Percentiles rank a stretch among this genome's conserved stretches.
Evolutionary conservation across 2,797 vertebrate species (phyloP).

Genomic region (Podargus strigoides): DNA sequence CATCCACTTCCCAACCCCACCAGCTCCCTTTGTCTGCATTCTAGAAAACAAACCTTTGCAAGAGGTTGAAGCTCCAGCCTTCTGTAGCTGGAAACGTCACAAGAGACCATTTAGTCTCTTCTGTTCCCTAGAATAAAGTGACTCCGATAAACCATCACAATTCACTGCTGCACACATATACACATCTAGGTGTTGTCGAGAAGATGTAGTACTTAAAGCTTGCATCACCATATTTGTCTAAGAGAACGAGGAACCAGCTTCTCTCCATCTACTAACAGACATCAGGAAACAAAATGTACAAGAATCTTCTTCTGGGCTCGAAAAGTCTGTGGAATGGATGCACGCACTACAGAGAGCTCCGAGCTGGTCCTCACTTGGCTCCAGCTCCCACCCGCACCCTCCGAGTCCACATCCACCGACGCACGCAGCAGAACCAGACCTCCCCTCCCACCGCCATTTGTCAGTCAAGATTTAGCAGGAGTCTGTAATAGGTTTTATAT

Average conservation of each 20-base stretch:
- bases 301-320: neutral
- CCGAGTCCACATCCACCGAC: fast-evolving
- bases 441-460: neutral
- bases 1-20: neutral
- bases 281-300: neutral
- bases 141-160: neutral
- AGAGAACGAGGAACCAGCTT: neutral
- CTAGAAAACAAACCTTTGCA: neutral
- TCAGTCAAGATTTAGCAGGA: neutral
- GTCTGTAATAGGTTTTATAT: conserved; percentile 13
- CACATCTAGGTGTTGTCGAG: neutral
- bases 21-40: neutral
- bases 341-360: fast-evolving
- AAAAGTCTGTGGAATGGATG: neutral
- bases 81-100: conserved; percentile 6
- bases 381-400: neutral
- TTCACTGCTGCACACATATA: neutral
- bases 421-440: neutral
- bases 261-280: neutral
- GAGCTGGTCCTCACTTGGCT: neutral
- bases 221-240: neutral
- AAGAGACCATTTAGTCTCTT: neutral
- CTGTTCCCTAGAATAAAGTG: neutral
- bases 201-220: neutral
- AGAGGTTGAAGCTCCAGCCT: neutral